Evolutionary conservation across 2,888 invertebrate genomes (phyloP), one percentile per base, ranked within the genome.

Genomic region (Prionchulus punctatus): DNA sequence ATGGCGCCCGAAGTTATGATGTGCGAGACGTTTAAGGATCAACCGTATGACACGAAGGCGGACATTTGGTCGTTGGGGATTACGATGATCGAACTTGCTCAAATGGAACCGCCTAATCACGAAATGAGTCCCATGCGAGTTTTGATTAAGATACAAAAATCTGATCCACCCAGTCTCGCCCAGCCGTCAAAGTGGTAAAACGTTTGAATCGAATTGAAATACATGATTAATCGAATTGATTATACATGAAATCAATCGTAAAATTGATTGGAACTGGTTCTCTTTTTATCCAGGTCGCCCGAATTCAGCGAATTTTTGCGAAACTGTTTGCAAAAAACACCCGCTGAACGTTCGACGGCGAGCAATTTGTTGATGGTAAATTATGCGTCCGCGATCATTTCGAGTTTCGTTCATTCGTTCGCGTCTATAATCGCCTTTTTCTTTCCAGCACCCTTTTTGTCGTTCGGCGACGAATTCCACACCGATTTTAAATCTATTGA

Each of bases 121-220:
- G 94, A 98, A 76, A 89, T 98, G 85, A 92, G 92, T 30, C 96
- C 98, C 1, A 94, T 96, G 92, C 76, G 98, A 60, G 98, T 98
- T 12, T 79, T 98, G 59, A 82, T 99, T 61, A 94, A 94, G 77
- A 96, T 99, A 63, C 96, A 96, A 77, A 96, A 98, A 76, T 86
- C 90, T 58, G 94, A 94, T 63, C 96, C 98, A 1, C 98, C 98
- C 1, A 82, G 82, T 64, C 77, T 98, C 43, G 88, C 90, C 69
- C 83, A 86, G 68, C 92, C 94, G 0, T 81, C 82, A 1, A 66
- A 65, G 62, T 78, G 77, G 77, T 73, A 60, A 25, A 21, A 18
- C 36, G 25, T 23, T 25, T 53, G n/a, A n/a, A n/a, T n/a, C n/a
- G n/a, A n/a, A n/a, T n/a, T n/a, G n/a, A n/a, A n/a, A n/a, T n/a